Percentiles rank a stretch among this genome's conserved stretches.
These are phyloP conservation scores for Cataglyphis rosenhaueri DNA, from an alignment of 2,888 invertebrate species.

Conservation along the genomic window DNA sequence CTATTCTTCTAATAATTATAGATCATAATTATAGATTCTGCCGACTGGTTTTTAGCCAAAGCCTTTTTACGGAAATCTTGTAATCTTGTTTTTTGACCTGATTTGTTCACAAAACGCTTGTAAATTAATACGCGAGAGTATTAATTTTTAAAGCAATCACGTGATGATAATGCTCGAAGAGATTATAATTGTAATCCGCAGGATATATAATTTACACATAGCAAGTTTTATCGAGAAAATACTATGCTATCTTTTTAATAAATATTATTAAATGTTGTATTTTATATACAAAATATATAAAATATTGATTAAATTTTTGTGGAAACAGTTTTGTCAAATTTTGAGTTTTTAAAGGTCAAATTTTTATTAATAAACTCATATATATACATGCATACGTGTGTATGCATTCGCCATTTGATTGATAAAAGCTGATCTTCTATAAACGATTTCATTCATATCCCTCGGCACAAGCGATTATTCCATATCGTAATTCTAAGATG, in stretches of 20 bases:
- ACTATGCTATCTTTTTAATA: background rate
- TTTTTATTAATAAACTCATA: constrained; percentile 14
- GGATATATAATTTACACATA: background rate
- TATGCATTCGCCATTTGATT: background rate
- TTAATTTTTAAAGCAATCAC: constrained; percentile 41
- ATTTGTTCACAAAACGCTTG: constrained; percentile 30
- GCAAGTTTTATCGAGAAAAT: background rate
- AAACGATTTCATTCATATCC: constrained; percentile 61
- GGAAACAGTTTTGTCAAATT: background rate
- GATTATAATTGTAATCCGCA: constrained; percentile 8
- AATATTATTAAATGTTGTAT: background rate
- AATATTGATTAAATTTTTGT: background rate
- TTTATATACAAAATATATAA: background rate
- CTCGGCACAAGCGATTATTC: constrained; percentile 22
- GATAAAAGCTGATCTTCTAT: constrained; percentile 49
- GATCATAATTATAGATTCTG: constrained; percentile 63
- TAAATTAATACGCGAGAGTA: constrained; percentile 3
- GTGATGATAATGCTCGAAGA: constrained; percentile 33
- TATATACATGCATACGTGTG: background rate
- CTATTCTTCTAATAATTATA: constrained; percentile 70
- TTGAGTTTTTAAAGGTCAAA: background rate
- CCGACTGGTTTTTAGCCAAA: constrained; percentile 64
- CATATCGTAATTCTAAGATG: constrained; percentile 63
- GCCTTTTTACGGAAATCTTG: constrained; percentile 14
- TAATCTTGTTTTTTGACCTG: constrained; percentile 43